Percentiles rank a stretch among this genome's conserved stretches.
phyloP scores from a whole-genome alignment of 2,888 invertebrate genomes.

The Nephrotoma flavescens region DNA sequence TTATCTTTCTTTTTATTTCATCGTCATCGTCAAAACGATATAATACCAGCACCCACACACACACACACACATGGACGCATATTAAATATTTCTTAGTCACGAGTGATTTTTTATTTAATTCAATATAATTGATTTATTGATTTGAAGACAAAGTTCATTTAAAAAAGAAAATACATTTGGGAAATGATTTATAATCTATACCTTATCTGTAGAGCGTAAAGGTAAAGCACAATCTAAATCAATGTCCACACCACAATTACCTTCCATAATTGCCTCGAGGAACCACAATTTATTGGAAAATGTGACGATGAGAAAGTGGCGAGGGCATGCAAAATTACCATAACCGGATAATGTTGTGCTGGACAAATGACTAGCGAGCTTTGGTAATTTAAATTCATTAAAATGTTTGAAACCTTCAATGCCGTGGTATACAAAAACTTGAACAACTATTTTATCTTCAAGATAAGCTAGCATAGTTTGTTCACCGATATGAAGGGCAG shows the following conservation, averaged over 20 bases:
- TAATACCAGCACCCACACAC: neutral
- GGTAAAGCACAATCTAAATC: neutral
- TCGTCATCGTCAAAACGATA: neutral
- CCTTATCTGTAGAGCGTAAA: neutral
- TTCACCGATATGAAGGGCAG: constrained; percentile 26
- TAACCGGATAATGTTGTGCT: neutral
- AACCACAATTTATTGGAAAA: neutral
- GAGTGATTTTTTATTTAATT: neutral
- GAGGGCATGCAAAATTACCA: neutral
- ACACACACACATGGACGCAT: neutral
- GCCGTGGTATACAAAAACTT: constrained; percentile 25
- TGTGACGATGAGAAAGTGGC: neutral
- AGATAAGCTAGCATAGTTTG: constrained; percentile 37
- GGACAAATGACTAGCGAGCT: neutral
- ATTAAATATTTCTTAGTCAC: neutral
- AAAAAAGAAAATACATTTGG: neutral
- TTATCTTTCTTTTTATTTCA: neutral
- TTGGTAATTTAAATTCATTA: constrained; percentile 5
- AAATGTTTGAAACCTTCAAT: constrained; percentile 25
- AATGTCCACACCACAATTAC: neutral
- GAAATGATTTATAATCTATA: neutral
- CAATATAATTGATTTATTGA: neutral
- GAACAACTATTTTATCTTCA: constrained; percentile 24
- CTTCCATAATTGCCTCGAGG: constrained; percentile 1
- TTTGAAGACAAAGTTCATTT: neutral